Evolutionary conservation across 2,797 vertebrate genomes (phyloP).

Genomic region (Sardinella longiceps): DNA sequence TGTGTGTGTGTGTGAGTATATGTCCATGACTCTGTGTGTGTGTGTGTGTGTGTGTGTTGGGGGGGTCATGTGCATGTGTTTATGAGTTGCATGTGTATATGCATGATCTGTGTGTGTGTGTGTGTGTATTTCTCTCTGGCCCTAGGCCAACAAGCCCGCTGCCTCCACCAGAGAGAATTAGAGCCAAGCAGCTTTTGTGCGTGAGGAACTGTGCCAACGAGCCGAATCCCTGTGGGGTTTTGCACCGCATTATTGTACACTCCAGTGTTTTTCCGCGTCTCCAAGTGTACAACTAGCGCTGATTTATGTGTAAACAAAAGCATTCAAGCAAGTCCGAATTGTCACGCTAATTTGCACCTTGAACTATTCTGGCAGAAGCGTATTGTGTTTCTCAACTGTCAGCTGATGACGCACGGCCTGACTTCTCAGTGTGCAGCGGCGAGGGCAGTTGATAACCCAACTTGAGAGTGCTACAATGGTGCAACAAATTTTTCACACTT

Average conservation of each 20-base stretch:
- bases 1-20: not conserved
- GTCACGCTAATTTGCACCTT: constrained; percentile 26
- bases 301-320: constrained; percentile 28
- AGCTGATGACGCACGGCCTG: constrained; percentile 21
- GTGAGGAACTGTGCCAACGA: constrained; percentile 4
- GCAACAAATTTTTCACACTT: not conserved
- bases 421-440: not conserved
- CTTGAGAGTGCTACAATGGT: not conserved
- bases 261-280: constrained; percentile 3
- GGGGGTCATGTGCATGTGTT: too few relatives aligned
- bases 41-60: constrained; percentile 5
- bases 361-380: constrained; percentile 15
- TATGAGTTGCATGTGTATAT: not conserved
- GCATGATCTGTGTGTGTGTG: not conserved
- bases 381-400: constrained; percentile 14
- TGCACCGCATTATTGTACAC: constrained; percentile 15
- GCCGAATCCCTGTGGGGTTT: constrained; percentile 4
- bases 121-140: not conserved
- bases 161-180: constrained; percentile 10
- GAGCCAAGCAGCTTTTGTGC: constrained; percentile 13
- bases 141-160: not conserved
- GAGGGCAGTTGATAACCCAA: not conserved
- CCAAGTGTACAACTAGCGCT: constrained; percentile 2
- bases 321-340: constrained; percentile 8
- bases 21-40: not conserved